A percentile compares a stretch with the other conserved stretches of the same genome.
phyloP scores from a whole-genome alignment of 2,888 invertebrate genomes.

The Alentia gelatinosa region DNA sequence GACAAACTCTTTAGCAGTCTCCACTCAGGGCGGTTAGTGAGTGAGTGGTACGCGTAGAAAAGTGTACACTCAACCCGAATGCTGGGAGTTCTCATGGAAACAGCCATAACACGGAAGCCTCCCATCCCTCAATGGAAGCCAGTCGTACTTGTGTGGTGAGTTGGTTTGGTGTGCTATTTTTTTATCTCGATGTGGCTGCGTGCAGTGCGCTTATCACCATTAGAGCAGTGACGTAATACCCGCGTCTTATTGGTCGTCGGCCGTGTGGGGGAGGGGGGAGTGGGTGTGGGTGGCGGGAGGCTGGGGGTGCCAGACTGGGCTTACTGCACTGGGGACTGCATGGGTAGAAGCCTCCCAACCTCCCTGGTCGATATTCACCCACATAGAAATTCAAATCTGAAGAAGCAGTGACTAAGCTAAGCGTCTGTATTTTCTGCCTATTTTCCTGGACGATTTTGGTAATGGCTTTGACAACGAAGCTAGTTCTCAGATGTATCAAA shows the following conservation, averaged over 20 bases:
- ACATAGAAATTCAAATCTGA: constrained; percentile 23
- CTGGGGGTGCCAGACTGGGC: no score
- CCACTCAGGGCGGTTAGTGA: no score
- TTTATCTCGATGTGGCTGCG: neutral
- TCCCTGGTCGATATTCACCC: neutral
- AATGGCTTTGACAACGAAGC: no score
- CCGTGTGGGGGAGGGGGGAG: neutral
- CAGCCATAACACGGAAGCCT: no score
- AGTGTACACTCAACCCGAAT: no score
- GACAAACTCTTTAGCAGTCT: no score
- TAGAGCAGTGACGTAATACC: constrained; percentile 15
- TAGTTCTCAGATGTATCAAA: no score
- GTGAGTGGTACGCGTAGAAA: no score
- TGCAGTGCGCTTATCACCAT: neutral
- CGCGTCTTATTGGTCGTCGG: neutral
- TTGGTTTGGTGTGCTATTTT: no score
- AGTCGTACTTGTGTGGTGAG: neutral
- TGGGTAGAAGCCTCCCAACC: neutral
- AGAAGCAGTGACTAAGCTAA: neutral
- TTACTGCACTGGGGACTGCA: no score
- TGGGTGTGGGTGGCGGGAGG: neutral
- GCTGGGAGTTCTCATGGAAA: no score
- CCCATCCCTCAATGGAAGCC: neutral
- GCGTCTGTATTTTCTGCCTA: neutral
- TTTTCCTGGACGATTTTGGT: neutral